phyloP scores from a whole-genome alignment of 2,797 vertebrate species.

The Florisuga fusca region DNA sequence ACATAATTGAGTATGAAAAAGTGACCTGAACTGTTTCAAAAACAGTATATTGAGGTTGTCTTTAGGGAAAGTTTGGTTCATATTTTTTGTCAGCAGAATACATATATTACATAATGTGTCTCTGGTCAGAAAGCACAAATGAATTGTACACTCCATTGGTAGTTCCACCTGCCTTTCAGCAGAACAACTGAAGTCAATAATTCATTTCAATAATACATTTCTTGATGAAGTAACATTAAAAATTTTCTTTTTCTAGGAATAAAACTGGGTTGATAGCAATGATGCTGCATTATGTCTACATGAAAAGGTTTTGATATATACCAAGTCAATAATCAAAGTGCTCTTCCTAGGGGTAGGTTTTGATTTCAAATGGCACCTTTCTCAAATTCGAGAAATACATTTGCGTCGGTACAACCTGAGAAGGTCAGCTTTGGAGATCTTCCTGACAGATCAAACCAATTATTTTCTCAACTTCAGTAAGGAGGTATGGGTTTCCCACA shows the following conservation, averaged over 20 bases:
- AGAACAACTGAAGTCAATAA: background rate
- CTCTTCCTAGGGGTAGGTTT: slow-evolving; percentile 86
- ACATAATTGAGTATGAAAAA: background rate
- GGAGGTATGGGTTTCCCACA: slow-evolving; percentile 80
- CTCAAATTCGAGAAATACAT: slow-evolving; percentile 94
- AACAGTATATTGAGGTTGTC: background rate
- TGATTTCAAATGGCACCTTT: slow-evolving; percentile 97
- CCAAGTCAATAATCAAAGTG: background rate
- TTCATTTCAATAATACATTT: no score
- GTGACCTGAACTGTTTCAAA: background rate
- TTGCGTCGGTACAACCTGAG: slow-evolving; percentile 93
- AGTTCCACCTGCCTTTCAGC: background rate
- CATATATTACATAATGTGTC: background rate
- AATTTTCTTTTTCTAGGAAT: background rate
- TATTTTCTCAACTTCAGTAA: slow-evolving; percentile 98
- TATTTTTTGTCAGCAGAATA: background rate
- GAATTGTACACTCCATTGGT: background rate
- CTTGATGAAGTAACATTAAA: background rate
- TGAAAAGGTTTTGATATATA: background rate
- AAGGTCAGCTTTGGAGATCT: slow-evolving; percentile 95
- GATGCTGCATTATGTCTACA: background rate
- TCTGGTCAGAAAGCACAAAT: background rate
- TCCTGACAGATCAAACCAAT: slow-evolving; percentile 96
- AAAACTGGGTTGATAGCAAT: background rate
- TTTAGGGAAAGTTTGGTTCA: background rate